Base-by-base conservation (phyloP, 2,113 vertebrate genomes). In the Galemys pyrenaicus region DNA sequence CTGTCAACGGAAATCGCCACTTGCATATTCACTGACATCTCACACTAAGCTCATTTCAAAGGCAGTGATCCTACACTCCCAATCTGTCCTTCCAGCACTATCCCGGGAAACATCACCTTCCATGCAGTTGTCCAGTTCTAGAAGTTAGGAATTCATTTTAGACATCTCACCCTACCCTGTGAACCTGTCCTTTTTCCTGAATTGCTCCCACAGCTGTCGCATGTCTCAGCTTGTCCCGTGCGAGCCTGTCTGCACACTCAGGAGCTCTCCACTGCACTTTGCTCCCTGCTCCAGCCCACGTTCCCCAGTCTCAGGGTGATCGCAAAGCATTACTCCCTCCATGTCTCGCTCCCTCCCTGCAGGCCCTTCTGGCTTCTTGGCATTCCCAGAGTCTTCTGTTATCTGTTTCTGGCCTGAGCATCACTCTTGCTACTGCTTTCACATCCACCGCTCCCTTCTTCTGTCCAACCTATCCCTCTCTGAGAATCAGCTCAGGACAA, bases 291-390 rank as follows among this genome's bases (percentile, higher is more conserved):
- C 51, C 39, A n/a, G 58, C 32, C 49, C 17, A 9, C 2, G 13
- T 6, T 17, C 60, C 51, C 28, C 17, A 24, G 9, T 9, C 26
- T 11, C 24, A n/a, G 37, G 46, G 65, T 44, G 20, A 39, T 4
- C 37, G 24, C 15, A 65, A 75, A 41, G 79, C 17, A 32, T 4
- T 37, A 6, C 26, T 68, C 22, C 28, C 20, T 10, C 0, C 22
- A 32, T 3, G 26, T 16, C 49, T 39, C 0, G 37, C 0, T 0
- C 8, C 32, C 26, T 3, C 9, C 8, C 30, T 3, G n/a, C 68
- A 54, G 20, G 44, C 32, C 39, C 7, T 30, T 7, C 35, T 32
- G 26, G 41, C 4, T 62, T 68, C 49, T 49, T 8, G 15, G 91
- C 24, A 71, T 67, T 73, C 65, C 67, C 37, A 2, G 2, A 26